Conservation (phyloP, 1,140 invertebrate species). For the Drosophila tristis region DNA sequence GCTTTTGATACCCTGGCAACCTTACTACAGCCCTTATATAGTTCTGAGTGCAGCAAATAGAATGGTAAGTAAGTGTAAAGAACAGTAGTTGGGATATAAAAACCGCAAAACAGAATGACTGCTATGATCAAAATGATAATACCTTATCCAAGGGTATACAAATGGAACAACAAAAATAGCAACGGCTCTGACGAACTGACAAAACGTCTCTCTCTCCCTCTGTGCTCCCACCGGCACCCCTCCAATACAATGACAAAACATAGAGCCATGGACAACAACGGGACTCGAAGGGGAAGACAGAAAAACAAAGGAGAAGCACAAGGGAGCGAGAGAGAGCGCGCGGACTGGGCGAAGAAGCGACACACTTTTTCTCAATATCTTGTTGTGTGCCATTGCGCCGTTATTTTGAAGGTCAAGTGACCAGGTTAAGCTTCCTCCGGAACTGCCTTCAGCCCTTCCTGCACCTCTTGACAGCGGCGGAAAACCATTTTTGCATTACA, state of each 20-base stretch:
- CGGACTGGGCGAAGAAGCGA: slow-evolving; percentile 14
- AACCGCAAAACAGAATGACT: slow-evolving; percentile 10
- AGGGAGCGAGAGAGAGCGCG: slow-evolving; percentile 30
- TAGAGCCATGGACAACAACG: slow-evolving; percentile 25
- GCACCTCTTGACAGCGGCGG: slow-evolving; percentile 38
- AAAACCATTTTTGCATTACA: slow-evolving; percentile 73
- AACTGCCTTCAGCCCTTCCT: slow-evolving; percentile 21
- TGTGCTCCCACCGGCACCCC: background rate
- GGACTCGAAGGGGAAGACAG: slow-evolving; percentile 34
- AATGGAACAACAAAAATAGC: slow-evolving; percentile 46
- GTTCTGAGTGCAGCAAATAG: too few species aligned
- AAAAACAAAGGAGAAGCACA: slow-evolving; percentile 41
- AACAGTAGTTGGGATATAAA: background rate
- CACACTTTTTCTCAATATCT: slow-evolving; percentile 55
- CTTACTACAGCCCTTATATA: too few species aligned
- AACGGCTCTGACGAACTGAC: slow-evolving; percentile 46
- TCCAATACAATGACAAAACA: slow-evolving; percentile 17
- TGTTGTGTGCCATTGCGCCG: slow-evolving; percentile 58
- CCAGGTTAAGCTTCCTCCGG: slow-evolving; percentile 50
- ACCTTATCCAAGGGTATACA: too few species aligned
- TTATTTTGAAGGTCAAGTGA: slow-evolving; percentile 75
- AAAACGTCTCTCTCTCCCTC: slow-evolving; percentile 37
- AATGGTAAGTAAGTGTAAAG: background rate
- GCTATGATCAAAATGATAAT: background rate
- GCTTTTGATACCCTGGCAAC: too few species aligned